Base-by-base conservation (phyloP, 2,797 vertebrate species). In the Muscicapa comitata region DNA sequence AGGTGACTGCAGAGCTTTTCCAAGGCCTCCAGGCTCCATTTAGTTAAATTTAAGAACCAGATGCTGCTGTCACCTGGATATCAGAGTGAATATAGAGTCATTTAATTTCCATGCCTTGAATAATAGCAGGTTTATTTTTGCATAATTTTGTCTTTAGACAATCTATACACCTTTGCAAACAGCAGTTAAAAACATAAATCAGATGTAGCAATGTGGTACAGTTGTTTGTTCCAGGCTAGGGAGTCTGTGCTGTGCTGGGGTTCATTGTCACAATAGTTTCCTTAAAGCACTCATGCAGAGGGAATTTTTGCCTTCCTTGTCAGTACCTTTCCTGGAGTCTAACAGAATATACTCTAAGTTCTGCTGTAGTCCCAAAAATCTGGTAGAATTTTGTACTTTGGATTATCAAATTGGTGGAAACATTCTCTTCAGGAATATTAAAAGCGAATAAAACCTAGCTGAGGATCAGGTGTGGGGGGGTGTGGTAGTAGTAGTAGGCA, bases 251-350 rank as follows among this genome's bases (percentile, higher is more conserved):
- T 33, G 91, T 98, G 21, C 65, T 98, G 47, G 97, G 97, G 2
- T 98, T 97, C 74, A 71, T 97, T 91, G 97, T 98, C 40, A 96
- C 94, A 94, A 87, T 87, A 47, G 92, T 98, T 17, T 98, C 13
- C 37, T 98, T 45, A 98, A 98, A 96, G 96, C 86, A 11, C 50
- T 95, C 21, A 25, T 82, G 29, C 10, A 10, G 2, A 25, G 15
- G 5, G 95, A 88, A 3, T 9, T 97, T 43, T 97, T 98, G 40
- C 98, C 97, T 94, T 88, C 93, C 26, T n/a, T 95, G 97, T 77
- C 4, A 1, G 9, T 67, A 57, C 3, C 1, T 59, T 57, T 54
- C 29, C 43, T 28, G 20, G 16, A 74, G 20, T 85, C 23, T 38
- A 53, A 53, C 10, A 38, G 7, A 72, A 43, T 4, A 26, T 33